A percentile compares a stretch with the other conserved stretches of the same genome.
Conservation (phyloP, 2,113 vertebrate species). For the Rhabdornis inornatus region DNA sequence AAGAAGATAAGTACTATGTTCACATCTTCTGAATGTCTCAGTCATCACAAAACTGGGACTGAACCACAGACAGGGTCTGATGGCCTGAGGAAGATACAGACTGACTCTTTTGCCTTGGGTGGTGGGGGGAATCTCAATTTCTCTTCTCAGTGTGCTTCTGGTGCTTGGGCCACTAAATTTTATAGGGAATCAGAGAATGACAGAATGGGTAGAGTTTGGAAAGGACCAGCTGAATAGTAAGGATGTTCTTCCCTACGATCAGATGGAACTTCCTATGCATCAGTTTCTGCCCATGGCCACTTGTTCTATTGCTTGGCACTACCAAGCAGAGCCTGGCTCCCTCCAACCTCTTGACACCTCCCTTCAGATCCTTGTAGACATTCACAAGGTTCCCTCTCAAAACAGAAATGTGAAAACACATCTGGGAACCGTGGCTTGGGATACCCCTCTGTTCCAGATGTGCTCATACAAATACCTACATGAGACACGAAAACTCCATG, state of each 20-base stretch:
- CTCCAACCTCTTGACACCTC: too few relatives aligned
- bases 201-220: background rate
- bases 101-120: background rate
- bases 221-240: background rate
- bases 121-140: background rate
- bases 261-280: background rate
- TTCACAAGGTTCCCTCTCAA: background rate
- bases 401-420: background rate
- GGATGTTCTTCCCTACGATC: background rate
- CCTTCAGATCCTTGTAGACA: background rate
- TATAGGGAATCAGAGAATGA: background rate
- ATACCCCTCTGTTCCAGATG: rapidly evolving
- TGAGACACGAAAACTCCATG: background rate
- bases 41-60: background rate
- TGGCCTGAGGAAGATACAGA: background rate
- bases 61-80: background rate
- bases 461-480: background rate
- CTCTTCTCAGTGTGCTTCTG: background rate
- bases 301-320: background rate
- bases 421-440: background rate
- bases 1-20: background rate
- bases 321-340: background rate
- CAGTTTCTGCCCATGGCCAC: background rate
- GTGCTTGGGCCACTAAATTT: background rate
- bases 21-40: background rate